Conservation (phyloP, 2,797 vertebrate species). For the Euthynnus affinis region DNA sequence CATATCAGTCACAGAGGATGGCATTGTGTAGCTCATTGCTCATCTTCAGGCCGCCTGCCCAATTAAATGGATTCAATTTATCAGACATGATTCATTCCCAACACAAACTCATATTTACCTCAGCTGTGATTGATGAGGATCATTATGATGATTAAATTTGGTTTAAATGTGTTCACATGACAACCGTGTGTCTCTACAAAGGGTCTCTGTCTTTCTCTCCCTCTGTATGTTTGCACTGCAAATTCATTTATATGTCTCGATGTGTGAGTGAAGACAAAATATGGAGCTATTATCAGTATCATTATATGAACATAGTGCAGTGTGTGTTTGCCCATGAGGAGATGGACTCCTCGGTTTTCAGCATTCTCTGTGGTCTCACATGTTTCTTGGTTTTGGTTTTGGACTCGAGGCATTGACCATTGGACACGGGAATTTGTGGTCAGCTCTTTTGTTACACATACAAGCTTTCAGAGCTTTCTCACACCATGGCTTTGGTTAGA, state of each 20-base stretch:
- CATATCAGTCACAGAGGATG: constrained; percentile 43
- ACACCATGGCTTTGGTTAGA: constrained; percentile 39
- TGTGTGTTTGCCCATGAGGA: constrained; percentile 8
- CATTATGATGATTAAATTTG: constrained; percentile 77
- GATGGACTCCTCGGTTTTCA: constrained; percentile 7
- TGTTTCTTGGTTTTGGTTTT: constrained; percentile 63
- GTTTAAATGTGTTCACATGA: constrained; percentile 65
- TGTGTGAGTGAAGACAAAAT: constrained; percentile 36
- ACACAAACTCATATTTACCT: constrained; percentile 74
- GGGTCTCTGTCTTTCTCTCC: constrained; percentile 22
- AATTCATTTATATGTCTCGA: constrained; percentile 37
- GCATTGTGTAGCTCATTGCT: constrained; percentile 56
- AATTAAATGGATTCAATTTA: constrained; percentile 78
- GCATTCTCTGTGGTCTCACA: constrained; percentile 39
- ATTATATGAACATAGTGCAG: constrained; percentile 14
- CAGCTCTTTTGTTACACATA: constrained; percentile 54
- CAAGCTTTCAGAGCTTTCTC: constrained; percentile 51
- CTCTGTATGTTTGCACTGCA: constrained; percentile 19
- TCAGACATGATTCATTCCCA: constrained; percentile 72
- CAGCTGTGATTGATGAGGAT: constrained; percentile 77
- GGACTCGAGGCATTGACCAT: constrained; percentile 29
- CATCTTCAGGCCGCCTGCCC: constrained; percentile 64
- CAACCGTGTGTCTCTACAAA: constrained; percentile 56
- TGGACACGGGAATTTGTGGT: constrained; percentile 60
- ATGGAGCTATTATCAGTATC: constrained; percentile 5